Evolutionary conservation across 2,888 invertebrate species (phyloP).

Genomic region (Mythimna albipuncta): DNA sequence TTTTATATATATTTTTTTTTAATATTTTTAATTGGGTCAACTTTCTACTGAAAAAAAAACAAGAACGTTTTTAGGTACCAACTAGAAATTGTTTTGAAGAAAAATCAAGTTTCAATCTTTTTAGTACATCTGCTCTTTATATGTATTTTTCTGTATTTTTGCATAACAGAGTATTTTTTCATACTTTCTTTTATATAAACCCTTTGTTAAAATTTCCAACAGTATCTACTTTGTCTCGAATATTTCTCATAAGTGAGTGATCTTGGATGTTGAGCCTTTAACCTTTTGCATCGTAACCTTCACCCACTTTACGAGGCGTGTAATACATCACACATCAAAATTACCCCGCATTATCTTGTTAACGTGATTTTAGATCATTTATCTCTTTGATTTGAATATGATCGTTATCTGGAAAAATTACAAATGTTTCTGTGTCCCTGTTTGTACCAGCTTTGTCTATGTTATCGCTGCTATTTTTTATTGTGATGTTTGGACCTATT

Average conservation of each 20-base stretch:
- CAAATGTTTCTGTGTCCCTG: constrained; percentile 31
- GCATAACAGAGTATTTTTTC: not conserved
- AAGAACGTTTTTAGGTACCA: not conserved
- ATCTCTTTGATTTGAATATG: constrained; percentile 60
- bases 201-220: not conserved
- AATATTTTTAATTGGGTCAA: constrained; percentile 11
- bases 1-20: constrained; percentile 27
- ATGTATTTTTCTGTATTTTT: too few relatives aligned
- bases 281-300: constrained; percentile 65
- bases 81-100: not conserved
- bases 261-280: constrained; percentile 60
- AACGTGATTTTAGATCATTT: constrained; percentile 60
- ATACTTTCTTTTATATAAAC: not conserved
- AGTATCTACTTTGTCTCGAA: constrained; percentile 7
- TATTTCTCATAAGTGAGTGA: constrained; percentile 55
- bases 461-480: not conserved
- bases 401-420: constrained; percentile 55
- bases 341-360: constrained; percentile 68
- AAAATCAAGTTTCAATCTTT: not conserved
- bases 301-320: constrained; percentile 62
- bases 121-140: too few relatives aligned
- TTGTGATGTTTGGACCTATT: not conserved
- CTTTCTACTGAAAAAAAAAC: not conserved
- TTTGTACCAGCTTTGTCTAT: constrained; percentile 18
- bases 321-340: constrained; percentile 67